Conservation (phyloP, 2,797 vertebrate genomes). For the Onychomys leucogaster region DNA sequence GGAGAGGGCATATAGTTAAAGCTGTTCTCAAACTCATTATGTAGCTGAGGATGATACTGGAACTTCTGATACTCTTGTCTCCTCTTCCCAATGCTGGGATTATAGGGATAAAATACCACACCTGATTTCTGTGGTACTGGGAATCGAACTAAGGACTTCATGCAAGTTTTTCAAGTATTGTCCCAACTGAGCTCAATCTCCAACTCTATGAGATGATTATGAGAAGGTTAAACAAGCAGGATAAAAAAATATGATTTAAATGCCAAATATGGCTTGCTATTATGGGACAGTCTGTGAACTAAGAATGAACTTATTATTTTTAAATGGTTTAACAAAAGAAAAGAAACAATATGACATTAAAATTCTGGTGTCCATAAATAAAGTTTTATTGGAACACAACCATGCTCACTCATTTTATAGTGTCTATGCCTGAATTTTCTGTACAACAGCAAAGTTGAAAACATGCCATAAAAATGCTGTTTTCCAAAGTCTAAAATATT, state of each 20-base stretch:
- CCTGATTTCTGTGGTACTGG: not conserved
- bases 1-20: not conserved
- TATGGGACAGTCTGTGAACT: not conserved
- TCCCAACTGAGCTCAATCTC: not conserved
- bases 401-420: not conserved
- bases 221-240: not conserved
- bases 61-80: not conserved
- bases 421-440: not conserved
- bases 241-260: not conserved
- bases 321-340: constrained; percentile 38
- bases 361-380: constrained; percentile 36
- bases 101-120: not conserved
- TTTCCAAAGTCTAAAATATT: not conserved
- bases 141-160: not conserved
- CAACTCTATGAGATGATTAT: not conserved
- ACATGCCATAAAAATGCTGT: not conserved
- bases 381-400: constrained; percentile 51
- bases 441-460: not conserved
- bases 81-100: not conserved
- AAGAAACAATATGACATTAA: constrained; percentile 6
- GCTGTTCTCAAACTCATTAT: not conserved
- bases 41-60: not conserved
- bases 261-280: not conserved
- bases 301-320: constrained; percentile 39
- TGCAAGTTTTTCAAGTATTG: not conserved